Percentiles rank a stretch among this genome's conserved stretches.
These are phyloP conservation scores for Lochmaea capreae DNA, from an alignment of 2,888 invertebrate species.

Conservation along the genomic window DNA sequence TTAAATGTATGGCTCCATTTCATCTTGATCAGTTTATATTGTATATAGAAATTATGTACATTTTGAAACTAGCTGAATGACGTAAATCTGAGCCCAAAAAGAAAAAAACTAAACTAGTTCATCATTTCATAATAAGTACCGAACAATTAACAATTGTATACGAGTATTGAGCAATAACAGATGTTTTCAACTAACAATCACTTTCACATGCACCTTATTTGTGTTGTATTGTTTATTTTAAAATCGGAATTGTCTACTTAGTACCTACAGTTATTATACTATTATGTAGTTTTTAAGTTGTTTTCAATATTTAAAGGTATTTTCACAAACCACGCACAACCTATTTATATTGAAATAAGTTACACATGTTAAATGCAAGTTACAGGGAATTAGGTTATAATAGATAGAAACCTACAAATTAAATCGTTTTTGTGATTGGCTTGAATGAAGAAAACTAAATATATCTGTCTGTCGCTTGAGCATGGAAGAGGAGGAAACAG, in stretches of 20 bases:
- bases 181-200: not conserved
- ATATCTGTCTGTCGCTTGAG: too few relatives aligned
- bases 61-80: not conserved
- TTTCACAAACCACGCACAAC: not conserved
- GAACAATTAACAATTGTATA: not conserved
- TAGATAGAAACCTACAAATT: not conserved
- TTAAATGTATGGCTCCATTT: too few relatives aligned
- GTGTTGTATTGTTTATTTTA: not conserved
- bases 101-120: not conserved
- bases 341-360: not conserved
- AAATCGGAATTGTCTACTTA: conserved; percentile 1
- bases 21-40: too few relatives aligned
- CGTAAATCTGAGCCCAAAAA: not conserved
- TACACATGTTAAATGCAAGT: not conserved
- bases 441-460: not conserved
- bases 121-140: not conserved
- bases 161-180: not conserved
- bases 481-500: too few relatives aligned
- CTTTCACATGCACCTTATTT: not conserved
- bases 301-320: not conserved
- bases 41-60: not conserved
- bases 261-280: not conserved
- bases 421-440: not conserved
- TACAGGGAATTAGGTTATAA: not conserved
- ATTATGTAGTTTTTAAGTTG: too few relatives aligned